Percentiles rank a stretch among this genome's conserved stretches.
These are phyloP conservation scores for Plotosus lineatus DNA, from an alignment of 2,113 vertebrate genomes.

Conservation along the genomic window DNA sequence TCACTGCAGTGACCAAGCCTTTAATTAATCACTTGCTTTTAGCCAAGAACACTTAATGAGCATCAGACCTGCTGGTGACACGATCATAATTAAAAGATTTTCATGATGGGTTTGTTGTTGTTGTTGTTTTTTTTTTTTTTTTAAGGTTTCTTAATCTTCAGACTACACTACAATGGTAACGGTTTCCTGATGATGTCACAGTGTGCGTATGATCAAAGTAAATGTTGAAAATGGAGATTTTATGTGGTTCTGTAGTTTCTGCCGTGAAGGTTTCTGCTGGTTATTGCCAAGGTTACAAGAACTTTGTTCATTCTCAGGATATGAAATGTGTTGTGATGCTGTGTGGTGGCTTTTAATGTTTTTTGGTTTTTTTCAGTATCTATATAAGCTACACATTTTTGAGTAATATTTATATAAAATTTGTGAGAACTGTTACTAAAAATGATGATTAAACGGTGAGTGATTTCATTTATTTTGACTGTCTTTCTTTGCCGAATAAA, in stretches of 20 bases:
- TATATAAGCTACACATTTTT: conserved; percentile 62
- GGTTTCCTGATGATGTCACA: neutral
- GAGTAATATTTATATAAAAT: conserved; percentile 60
- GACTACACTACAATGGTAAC: no score
- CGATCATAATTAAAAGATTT: neutral
- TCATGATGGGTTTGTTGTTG: no score
- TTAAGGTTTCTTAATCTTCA: neutral
- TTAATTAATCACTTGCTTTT: neutral
- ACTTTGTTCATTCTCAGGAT: conserved; percentile 70
- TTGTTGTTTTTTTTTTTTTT: neutral
- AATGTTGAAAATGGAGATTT: neutral
- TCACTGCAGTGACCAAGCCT: neutral
- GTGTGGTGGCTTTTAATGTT: conserved; percentile 52
- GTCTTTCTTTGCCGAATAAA: neutral
- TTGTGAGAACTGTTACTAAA: conserved; percentile 69
- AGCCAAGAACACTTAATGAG: neutral
- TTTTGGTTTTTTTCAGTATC: neutral
- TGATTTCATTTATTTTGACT: neutral
- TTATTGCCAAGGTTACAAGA: conserved; percentile 15
- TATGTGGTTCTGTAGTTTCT: neutral
- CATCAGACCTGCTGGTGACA: neutral
- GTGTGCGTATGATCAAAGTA: neutral
- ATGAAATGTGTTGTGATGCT: conserved; percentile 55
- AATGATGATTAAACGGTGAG: conserved; percentile 68
- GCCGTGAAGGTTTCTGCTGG: neutral